Conservation (phyloP, 64 coral and sea anemone species). For the Porites lutea region DNA sequence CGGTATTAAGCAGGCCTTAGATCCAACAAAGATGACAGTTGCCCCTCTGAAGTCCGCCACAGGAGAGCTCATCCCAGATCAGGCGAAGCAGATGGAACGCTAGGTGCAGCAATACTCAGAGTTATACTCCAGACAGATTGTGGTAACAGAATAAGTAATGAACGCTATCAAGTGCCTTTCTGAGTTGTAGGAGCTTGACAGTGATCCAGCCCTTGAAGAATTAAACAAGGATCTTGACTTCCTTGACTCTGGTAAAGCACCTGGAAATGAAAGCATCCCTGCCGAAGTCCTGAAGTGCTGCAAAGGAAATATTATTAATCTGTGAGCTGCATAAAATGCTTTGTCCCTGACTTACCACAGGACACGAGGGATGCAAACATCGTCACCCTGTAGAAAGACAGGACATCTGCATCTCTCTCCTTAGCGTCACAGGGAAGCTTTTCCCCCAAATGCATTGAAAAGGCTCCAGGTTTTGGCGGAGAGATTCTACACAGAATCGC, state of each 20-base stretch:
- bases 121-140: slow-evolving; percentile 26
- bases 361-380: too few species aligned
- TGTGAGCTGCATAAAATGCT: slow-evolving; percentile 13
- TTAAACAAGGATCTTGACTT: slow-evolving; percentile 18
- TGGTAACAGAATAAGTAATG: not conserved
- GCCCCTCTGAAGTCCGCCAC: slow-evolving; percentile 30
- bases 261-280: slow-evolving; percentile 29
- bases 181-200: not conserved
- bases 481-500: too few species aligned
- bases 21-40: too few species aligned
- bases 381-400: too few species aligned
- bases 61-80: slow-evolving; percentile 8
- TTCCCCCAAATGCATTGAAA: too few species aligned
- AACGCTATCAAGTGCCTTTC: slow-evolving; percentile 8
- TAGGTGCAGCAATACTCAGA: slow-evolving; percentile 61
- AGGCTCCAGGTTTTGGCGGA: too few species aligned
- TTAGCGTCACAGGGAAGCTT: too few species aligned
- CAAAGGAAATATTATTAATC: not conserved
- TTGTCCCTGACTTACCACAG: not conserved
- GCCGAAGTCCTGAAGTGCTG: slow-evolving; percentile 21
- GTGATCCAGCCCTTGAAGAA: not conserved
- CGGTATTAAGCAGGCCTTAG: too few species aligned
- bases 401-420: too few species aligned
- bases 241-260: not conserved
- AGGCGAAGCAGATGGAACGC: slow-evolving; percentile 11